Conservation (phyloP, 2,797 vertebrate species). For the Toxotes lorentzi region DNA sequence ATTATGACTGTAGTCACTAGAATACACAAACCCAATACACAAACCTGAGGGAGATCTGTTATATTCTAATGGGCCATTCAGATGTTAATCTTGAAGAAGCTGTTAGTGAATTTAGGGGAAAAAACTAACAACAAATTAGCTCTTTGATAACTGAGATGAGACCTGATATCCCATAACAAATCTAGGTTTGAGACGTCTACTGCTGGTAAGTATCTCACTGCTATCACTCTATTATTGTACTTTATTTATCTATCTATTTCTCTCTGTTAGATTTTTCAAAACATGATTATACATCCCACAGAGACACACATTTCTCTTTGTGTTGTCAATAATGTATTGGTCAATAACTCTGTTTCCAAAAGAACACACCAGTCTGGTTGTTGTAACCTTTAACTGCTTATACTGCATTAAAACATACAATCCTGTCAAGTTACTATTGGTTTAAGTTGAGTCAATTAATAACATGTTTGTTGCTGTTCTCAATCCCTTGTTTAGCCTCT, state of each 20-base stretch:
- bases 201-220: neutral
- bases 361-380: conserved; percentile 14
- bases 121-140: conserved; percentile 75
- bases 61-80: conserved; percentile 84
- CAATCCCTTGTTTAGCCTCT: conserved; percentile 16
- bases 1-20: conserved; percentile 52
- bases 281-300: conserved; percentile 22
- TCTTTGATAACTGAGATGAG: conserved; percentile 57
- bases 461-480: conserved; percentile 24
- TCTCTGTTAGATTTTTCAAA: too few relatives aligned
- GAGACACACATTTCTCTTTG: conserved; percentile 28
- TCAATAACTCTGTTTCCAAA: conserved; percentile 29
- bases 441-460: conserved; percentile 18
- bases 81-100: conserved; percentile 85
- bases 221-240: neutral
- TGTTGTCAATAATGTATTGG: conserved; percentile 38
- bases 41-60: conserved; percentile 78
- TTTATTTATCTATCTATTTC: neutral
- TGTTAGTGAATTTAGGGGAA: conserved; percentile 72
- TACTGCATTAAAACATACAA: conserved; percentile 3
- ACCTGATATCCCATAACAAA: conserved; percentile 21
- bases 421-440: neutral
- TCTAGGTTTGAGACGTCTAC: neutral
- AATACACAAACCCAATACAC: conserved; percentile 88
- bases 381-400: conserved; percentile 33